phyloP scores from a whole-genome alignment of 2,888 invertebrate species.

The Mylabris sibirica region DNA sequence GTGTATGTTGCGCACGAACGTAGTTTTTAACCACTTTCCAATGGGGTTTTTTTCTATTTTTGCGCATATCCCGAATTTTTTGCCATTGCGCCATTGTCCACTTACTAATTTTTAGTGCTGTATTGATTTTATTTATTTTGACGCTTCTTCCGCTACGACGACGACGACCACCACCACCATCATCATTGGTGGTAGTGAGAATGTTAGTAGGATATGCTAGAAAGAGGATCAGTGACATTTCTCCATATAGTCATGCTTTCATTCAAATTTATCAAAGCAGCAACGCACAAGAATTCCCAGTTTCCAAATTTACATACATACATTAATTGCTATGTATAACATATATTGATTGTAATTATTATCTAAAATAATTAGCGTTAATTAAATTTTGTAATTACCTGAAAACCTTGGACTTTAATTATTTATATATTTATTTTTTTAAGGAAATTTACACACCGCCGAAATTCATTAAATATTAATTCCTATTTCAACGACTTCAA shows the following conservation, averaged over 20 bases:
- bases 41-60: slow-evolving; percentile 56
- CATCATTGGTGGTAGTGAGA: background rate
- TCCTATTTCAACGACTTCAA: background rate
- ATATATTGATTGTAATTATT: slow-evolving; percentile 17
- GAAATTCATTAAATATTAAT: slow-evolving; percentile 11
- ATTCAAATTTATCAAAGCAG: slow-evolving; percentile 4
- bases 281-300: background rate
- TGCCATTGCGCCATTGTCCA: slow-evolving; percentile 63
- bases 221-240: background rate
- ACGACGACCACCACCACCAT: no score
- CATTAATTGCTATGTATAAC: background rate
- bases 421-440: slow-evolving; percentile 16
- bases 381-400: slow-evolving; percentile 28
- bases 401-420: slow-evolving; percentile 28
- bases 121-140: slow-evolving; percentile 60
- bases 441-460: slow-evolving; percentile 18
- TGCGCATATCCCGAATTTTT: slow-evolving; percentile 61
- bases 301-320: background rate
- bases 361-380: slow-evolving; percentile 20
- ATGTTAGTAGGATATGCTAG: background rate
- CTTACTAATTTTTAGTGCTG: slow-evolving; percentile 62
- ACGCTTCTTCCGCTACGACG: slow-evolving; percentile 42
- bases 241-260: background rate
- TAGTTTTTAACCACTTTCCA: slow-evolving; percentile 52
- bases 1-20: slow-evolving; percentile 52